Conservation (phyloP, 2,797 vertebrate genomes). For the Rhinichthys osculus region DNA sequence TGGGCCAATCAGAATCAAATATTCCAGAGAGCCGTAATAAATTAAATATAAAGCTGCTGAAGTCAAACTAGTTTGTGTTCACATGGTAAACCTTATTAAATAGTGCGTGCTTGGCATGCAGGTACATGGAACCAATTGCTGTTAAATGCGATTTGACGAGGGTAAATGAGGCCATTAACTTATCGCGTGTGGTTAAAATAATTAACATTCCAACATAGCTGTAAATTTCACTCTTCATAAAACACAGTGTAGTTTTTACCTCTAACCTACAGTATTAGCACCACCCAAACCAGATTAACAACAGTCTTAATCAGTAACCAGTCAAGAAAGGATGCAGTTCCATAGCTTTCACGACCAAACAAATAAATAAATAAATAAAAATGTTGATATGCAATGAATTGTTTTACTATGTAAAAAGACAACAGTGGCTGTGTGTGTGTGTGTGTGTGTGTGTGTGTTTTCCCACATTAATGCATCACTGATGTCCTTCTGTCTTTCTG, state of each 20-base stretch:
- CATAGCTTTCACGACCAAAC: neutral
- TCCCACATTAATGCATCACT: neutral
- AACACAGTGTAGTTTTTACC: neutral
- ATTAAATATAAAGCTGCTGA: neutral
- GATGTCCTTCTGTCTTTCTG: neutral
- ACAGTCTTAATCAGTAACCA: neutral
- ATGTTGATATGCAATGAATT: neutral
- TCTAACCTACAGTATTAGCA: neutral
- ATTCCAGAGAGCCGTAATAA: neutral
- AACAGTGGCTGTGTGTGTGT: neutral
- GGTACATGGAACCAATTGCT: constrained; percentile 9
- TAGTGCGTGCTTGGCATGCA: neutral
- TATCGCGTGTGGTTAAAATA: neutral
- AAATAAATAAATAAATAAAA: neutral
- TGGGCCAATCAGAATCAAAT: neutral
- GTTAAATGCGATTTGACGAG: neutral
- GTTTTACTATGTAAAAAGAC: neutral
- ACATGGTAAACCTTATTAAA: constrained; percentile 3
- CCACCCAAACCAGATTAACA: constrained; percentile 3
- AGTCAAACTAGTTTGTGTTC: neutral
- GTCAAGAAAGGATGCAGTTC: neutral
- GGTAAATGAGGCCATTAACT: constrained; percentile 13
- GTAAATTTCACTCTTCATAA: constrained; percentile 23
- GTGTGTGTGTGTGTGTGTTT: neutral
- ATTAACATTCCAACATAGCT: constrained; percentile 13